Percentiles rank a stretch among this genome's conserved stretches.
phyloP scores from a whole-genome alignment of 2,797 vertebrate species.

The Sparus aurata region DNA sequence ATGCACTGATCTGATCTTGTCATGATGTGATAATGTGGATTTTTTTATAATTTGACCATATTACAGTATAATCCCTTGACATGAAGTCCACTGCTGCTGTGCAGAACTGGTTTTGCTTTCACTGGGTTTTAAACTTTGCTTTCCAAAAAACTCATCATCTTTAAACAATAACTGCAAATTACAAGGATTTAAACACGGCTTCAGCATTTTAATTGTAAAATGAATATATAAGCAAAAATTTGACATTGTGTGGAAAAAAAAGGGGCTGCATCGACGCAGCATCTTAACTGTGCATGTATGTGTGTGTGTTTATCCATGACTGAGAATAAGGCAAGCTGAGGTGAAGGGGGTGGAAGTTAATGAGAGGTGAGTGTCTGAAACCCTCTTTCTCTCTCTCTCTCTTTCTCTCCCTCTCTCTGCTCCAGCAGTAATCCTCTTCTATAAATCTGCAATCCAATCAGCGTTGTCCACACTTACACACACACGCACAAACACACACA shows the following conservation, averaged over 20 bases:
- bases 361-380: slow-evolving; percentile 82
- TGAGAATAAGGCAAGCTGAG: slow-evolving; percentile 65
- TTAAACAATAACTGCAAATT: background rate
- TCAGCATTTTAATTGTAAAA: slow-evolving; percentile 16
- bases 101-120: background rate
- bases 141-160: background rate
- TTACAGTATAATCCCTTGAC: background rate
- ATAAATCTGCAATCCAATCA: slow-evolving; percentile 87
- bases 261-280: background rate
- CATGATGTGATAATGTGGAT: background rate
- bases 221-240: background rate
- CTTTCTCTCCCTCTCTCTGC: slow-evolving; percentile 67
- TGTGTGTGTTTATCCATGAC: slow-evolving; percentile 46
- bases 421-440: slow-evolving; percentile 83
- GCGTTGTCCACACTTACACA: slow-evolving; percentile 77
- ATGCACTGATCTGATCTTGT: background rate
- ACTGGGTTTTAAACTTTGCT: background rate
- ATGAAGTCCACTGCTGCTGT: background rate
- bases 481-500: slow-evolving; percentile 55
- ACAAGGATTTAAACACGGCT: background rate
- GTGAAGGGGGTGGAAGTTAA: slow-evolving; percentile 80
- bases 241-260: slow-evolving; percentile 13
- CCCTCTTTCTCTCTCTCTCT: slow-evolving; percentile 56
- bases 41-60: slow-evolving; percentile 3
- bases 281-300: slow-evolving; percentile 18